Evolutionary conservation across 64 coral and sea anemone species (phyloP).

Genomic region (Pachyseris speciosa): DNA sequence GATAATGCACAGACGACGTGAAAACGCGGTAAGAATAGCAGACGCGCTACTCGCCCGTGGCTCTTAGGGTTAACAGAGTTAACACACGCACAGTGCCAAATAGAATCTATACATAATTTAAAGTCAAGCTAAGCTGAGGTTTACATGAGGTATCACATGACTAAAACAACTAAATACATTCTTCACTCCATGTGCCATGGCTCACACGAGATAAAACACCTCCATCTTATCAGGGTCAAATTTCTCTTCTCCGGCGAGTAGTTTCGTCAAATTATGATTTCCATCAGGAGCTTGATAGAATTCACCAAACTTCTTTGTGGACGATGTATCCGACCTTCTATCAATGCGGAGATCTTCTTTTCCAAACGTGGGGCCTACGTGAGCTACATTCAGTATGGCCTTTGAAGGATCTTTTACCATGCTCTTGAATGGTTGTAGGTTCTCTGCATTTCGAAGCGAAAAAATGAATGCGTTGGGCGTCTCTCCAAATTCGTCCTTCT

Average conservation of each 20-base stretch:
- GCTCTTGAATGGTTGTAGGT: not conserved
- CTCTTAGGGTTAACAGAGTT: too few species aligned
- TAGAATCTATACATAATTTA: too few species aligned
- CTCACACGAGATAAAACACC: not conserved
- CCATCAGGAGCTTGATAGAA: not conserved
- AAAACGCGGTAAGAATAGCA: too few species aligned
- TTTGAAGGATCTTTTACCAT: not conserved
- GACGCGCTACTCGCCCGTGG: too few species aligned
- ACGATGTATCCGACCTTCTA: not conserved
- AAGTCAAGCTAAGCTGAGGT: too few species aligned
- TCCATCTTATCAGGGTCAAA: not conserved
- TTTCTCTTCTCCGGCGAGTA: not conserved
- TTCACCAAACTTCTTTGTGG: not conserved
- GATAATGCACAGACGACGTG: too few species aligned
- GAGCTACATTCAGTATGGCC: not conserved
- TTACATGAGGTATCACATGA: too few species aligned
- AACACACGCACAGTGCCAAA: too few species aligned
- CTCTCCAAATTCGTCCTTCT: not conserved
- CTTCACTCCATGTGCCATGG: too few species aligned
- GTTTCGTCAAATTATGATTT: too few species aligned
- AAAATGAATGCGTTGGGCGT: constrained; percentile 1
- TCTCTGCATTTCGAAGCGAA: not conserved
- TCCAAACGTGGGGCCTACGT: not conserved
- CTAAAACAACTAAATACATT: too few species aligned
- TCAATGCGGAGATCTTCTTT: not conserved